These are phyloP conservation scores for Odocoileus hemionus DNA, from an alignment of 2,113 vertebrate genomes.

Conservation along the genomic window DNA sequence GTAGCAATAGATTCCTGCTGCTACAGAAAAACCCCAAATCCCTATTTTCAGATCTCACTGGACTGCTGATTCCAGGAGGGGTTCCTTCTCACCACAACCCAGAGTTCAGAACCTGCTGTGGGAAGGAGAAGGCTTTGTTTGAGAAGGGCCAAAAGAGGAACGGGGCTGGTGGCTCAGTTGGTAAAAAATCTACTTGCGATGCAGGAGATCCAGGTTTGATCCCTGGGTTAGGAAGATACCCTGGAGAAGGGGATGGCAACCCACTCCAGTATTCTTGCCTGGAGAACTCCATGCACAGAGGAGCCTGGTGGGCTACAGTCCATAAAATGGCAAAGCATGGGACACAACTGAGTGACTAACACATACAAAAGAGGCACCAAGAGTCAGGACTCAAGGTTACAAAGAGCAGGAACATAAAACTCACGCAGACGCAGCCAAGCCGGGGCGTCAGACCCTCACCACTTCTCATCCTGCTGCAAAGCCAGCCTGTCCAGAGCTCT, in stretches of 20 bases:
- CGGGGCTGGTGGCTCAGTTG: background rate
- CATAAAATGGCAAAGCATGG: background rate
- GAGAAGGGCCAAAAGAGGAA: background rate
- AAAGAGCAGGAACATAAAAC: background rate
- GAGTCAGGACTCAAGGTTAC: background rate
- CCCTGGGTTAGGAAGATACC: background rate
- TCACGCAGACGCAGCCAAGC: accelerated
- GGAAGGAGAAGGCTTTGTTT: background rate
- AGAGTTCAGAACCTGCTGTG: background rate
- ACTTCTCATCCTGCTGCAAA: background rate
- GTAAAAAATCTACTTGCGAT: background rate
- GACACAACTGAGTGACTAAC: background rate
- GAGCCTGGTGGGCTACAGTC: background rate
- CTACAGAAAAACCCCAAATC: background rate
- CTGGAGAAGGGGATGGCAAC: background rate
- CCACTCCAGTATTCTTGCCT: background rate
- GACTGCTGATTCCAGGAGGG: background rate
- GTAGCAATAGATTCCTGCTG: background rate
- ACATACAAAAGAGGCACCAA: background rate
- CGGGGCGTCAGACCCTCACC: accelerated
- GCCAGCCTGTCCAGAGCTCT: background rate
- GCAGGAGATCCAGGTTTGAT: background rate
- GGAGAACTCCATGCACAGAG: background rate
- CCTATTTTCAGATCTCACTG: background rate
- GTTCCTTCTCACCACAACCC: too few relatives aligned